Evolutionary conservation across 2,797 vertebrate species (phyloP).

Genomic region (Danio choprae): DNA sequence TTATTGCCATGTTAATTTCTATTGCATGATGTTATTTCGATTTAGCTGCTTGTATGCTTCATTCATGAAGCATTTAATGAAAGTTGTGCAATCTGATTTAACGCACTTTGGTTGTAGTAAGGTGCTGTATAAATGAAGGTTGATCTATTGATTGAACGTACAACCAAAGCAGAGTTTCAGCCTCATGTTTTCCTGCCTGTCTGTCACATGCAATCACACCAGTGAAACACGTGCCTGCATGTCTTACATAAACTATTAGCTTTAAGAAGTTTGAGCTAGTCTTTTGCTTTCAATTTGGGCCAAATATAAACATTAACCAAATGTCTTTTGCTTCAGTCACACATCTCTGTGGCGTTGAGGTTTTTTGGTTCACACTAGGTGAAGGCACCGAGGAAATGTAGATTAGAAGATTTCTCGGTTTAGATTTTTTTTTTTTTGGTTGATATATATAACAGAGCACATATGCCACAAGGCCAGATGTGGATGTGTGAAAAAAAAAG

Average conservation of each 20-base stretch:
- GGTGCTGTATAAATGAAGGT: too few species aligned
- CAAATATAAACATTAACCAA: background rate
- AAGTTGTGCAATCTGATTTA: background rate
- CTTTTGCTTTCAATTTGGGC: background rate
- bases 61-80: background rate
- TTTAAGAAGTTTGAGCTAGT: background rate
- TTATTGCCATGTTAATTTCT: background rate
- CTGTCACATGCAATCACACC: conserved; percentile 3
- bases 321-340: background rate
- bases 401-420: conserved; percentile 8
- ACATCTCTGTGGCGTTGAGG: background rate
- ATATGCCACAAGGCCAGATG: background rate
- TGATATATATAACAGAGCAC: background rate
- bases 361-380: conserved; percentile 7
- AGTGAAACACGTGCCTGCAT: background rate
- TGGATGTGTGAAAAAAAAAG: background rate
- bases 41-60: background rate
- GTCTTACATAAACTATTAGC: background rate
- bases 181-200: conserved; percentile 8
- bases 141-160: background rate
- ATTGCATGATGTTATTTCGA: background rate
- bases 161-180: conserved; percentile 3
- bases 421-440: background rate
- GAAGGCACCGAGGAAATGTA: background rate
- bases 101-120: too few species aligned